Base-by-base conservation (phyloP, 2,888 invertebrate species). In the Nephrocerus scutellatus region DNA sequence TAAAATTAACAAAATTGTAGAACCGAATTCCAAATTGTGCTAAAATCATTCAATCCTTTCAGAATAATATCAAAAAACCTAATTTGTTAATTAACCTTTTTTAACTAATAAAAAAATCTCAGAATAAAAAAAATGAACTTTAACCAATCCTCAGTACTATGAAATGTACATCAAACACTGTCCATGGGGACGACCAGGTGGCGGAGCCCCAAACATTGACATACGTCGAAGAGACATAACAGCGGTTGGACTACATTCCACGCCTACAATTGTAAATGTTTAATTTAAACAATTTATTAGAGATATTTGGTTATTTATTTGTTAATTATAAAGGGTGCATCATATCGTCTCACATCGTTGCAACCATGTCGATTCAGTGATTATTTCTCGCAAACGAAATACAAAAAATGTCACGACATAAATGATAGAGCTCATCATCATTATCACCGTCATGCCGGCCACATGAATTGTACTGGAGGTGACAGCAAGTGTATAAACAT, bases 161-260 rank as follows among this genome's bases (percentile, higher is more conserved):
- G 75, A 77, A 55, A 77, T 84, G 70, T 74, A 82, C 67, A 74
- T 78, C 43, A 76, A 76, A 48, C 84, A 83, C 60, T 81, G 81
- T 67, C 86, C 87, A 6, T 87, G 84, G 83, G 84, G 84, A 5
- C 74, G 77, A 41, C 82, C 80, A 8, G 84, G 84, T 3, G 80
- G 82, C 31, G 84, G 84, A 18, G 84, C 84, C 14, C 82, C 83
- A 30, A 81, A 80, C 55, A 53, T 72, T 9, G 75, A 79, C 41
- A 64, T 79, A 21, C 75, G 84, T 14, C 78, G 80, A 56, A 74
- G 77, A 53, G 80, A 85, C 56, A 72, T 85, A 19, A 74, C 78
- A 30, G 69, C 77, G 42, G 75, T 77, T 33, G 82, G 79, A 39
- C 70, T 82, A 40, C 78, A 76, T 57, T 80, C 82, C 2, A 80